Evolutionary conservation across 1,140 invertebrate species (phyloP), one percentile per base, ranked within the genome.

Genomic region (Rhopalosiphum maidis): DNA sequence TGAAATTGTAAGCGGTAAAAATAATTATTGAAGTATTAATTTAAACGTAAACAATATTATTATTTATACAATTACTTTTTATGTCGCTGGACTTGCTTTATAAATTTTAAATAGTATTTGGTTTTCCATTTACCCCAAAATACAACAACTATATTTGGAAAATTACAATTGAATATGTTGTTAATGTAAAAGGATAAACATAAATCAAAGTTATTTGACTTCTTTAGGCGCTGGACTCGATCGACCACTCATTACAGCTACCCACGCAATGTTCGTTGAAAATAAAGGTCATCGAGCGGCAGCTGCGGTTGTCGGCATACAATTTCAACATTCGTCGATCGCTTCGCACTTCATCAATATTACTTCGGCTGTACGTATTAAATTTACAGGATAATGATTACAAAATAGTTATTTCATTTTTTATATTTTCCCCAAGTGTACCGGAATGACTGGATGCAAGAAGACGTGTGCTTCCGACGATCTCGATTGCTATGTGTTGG

Each of bases 401-500:
- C 30, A 77, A 77, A 77, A n/a, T 85, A 23, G 11, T 43, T 8
- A 11, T 3, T 46, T 30, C 30, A 25, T 46, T 86, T 37, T 54
- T 89, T 46, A 15, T 60, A 88, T 55, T 55, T 93, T 37, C 91
- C 91, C 94, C 95, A 96, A 98, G 97, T 98, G 97, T 94, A 97
- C 97, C 41, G 96, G 96, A 15, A 94, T 93, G 41, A 96, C 96
- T 21, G 95, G 96, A 55, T 98, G 98, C 94, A 97, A 97, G 94
- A 97, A 98, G 94, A 98, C 97, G 8, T 98, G 98, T 94, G 97
- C 97, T 54, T 98, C 97, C 23, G 97, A 97, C 94, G 97, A 98
- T 94, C 95, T 99, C 8, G 98, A 99, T 94, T 99, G 98, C 95
- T 99, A 98, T 95, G 97, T 99, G 23, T 95, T 99, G 77, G 98